Evolutionary conservation across 2,113 vertebrate genomes (phyloP).

Genomic region (Gracilinanus agilis): DNA sequence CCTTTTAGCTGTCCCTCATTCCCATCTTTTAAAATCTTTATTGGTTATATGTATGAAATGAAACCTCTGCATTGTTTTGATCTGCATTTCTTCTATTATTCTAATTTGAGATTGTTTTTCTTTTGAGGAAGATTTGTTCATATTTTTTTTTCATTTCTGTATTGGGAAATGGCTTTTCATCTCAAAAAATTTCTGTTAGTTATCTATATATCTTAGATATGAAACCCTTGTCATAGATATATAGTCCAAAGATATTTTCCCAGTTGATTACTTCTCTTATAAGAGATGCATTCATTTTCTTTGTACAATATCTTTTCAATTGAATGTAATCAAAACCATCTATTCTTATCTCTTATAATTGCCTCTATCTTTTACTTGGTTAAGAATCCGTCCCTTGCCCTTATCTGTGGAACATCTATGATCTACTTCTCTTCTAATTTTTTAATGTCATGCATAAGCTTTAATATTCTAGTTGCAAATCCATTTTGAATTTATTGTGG

Average conservation of each 20-base stretch:
- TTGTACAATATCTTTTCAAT: neutral
- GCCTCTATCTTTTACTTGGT: neutral
- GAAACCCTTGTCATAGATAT: neutral
- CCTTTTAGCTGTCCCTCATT: too few species aligned
- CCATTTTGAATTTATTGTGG: slow-evolving; percentile 10
- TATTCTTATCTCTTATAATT: neutral
- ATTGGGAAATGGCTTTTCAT: neutral
- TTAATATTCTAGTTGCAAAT: neutral
- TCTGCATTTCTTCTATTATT: too few species aligned
- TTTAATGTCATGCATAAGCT: neutral
- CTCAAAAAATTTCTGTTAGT: neutral
- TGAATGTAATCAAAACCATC: neutral
- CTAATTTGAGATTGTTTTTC: too few species aligned
- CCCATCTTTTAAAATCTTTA: too few species aligned
- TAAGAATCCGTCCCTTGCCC: neutral
- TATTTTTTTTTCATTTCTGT: too few species aligned
- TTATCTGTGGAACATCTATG: neutral
- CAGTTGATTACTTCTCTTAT: neutral
- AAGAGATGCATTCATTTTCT: neutral
- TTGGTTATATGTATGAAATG: too few species aligned
- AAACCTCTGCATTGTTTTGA: too few species aligned
- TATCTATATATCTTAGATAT: neutral
- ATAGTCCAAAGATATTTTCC: neutral
- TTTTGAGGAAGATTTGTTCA: too few species aligned
- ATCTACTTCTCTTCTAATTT: neutral